phyloP scores from a whole-genome alignment of 2,113 vertebrate species.

The Copsychus sechellarum region DNA sequence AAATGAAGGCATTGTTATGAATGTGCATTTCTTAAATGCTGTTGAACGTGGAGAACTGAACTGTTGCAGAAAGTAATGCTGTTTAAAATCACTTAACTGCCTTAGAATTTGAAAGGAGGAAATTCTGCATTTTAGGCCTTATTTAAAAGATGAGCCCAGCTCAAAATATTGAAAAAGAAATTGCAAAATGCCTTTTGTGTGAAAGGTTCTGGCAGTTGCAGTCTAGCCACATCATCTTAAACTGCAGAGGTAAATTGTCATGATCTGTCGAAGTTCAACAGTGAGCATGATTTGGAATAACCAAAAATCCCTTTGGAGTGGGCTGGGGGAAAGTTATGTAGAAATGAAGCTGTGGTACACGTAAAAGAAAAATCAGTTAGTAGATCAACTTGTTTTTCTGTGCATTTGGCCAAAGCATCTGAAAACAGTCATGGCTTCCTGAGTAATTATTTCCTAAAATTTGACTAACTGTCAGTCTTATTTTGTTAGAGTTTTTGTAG shows the following conservation, averaged over 20 bases:
- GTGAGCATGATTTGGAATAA: background rate
- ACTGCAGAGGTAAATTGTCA: background rate
- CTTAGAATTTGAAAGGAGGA: background rate
- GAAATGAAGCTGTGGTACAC: background rate
- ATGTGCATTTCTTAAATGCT: background rate
- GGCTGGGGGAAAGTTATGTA: fast-evolving
- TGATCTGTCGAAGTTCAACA: background rate
- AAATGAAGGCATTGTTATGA: background rate
- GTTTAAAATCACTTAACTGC: background rate
- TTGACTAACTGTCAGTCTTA: background rate
- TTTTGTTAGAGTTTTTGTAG: background rate
- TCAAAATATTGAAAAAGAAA: background rate
- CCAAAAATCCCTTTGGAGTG: background rate
- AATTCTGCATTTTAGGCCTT: background rate
- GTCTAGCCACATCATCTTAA: background rate
- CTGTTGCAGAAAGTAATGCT: background rate
- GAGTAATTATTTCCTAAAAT: background rate
- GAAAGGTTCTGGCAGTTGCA: background rate
- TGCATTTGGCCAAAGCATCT: background rate
- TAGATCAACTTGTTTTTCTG: background rate
- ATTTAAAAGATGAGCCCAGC: background rate
- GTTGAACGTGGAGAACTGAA: background rate
- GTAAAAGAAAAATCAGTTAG: background rate
- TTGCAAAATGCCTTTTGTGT: background rate
- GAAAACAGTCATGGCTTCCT: background rate